Percentiles rank a stretch among this genome's conserved stretches.
phyloP scores from a whole-genome alignment of 2,113 vertebrate species.

The Oreochromis spilurus region DNA sequence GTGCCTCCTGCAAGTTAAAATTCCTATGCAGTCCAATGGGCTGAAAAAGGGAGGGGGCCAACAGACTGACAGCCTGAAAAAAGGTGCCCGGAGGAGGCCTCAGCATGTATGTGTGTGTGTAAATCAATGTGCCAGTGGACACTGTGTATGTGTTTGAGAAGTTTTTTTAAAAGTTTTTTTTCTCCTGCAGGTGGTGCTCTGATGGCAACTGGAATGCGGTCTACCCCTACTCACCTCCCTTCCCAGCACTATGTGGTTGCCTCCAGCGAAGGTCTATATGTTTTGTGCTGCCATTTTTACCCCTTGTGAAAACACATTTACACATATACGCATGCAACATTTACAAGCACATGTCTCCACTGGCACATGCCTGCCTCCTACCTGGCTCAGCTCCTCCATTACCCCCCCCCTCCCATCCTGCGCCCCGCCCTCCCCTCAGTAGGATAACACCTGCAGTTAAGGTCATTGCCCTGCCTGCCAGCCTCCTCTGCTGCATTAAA shows the following conservation, averaged over 20 bases:
- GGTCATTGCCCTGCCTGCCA: slow-evolving; percentile 4
- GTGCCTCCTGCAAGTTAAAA: slow-evolving; percentile 11
- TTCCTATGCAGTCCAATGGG: neutral
- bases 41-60: neutral
- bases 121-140: neutral
- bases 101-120: slow-evolving; percentile 7
- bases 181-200: slow-evolving; percentile 57
- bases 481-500: slow-evolving; percentile 12
- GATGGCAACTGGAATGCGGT: slow-evolving; percentile 33
- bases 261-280: neutral
- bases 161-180: neutral
- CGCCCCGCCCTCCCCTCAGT: neutral
- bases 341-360: neutral
- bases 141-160: neutral
- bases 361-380: slow-evolving; percentile 7
- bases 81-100: slow-evolving; percentile 31
- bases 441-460: slow-evolving; percentile 30
- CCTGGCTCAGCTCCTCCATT: slow-evolving; percentile 4
- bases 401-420: neutral
- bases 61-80: slow-evolving; percentile 38
- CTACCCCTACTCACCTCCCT: slow-evolving; percentile 53
- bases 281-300: neutral
- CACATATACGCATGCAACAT: neutral
- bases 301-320: neutral
- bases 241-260: slow-evolving; percentile 4